Evolutionary conservation across 1,140 invertebrate species (phyloP).

Genomic region (Caenorhabditis latens): DNA sequence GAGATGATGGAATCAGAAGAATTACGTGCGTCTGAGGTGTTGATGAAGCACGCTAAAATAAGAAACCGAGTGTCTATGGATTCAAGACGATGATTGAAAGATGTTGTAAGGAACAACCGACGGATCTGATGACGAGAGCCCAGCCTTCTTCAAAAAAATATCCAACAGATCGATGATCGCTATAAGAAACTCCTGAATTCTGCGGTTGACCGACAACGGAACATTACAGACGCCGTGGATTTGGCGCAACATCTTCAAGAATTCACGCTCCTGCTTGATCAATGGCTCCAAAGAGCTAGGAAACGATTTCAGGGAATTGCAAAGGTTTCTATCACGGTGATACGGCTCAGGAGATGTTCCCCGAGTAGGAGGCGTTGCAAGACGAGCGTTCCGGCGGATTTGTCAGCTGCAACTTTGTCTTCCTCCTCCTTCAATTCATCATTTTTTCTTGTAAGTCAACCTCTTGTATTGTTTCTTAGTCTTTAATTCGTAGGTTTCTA

Average conservation of each 20-base stretch:
- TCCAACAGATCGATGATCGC: constrained; percentile 68
- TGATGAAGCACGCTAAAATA: constrained; percentile 95
- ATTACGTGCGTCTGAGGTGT: constrained; percentile 94
- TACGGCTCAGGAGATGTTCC: constrained; percentile 65
- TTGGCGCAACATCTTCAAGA: constrained; percentile 83
- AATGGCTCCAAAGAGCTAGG: constrained; percentile 90
- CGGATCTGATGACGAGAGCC: constrained; percentile 80
- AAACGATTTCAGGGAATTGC: constrained; percentile 82
- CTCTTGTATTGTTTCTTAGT: too few species aligned
- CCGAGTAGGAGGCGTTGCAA: constrained; percentile 81
- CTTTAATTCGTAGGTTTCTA: too few species aligned
- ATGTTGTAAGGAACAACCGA: constrained; percentile 84
- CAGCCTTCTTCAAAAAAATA: constrained; percentile 63
- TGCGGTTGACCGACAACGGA: constrained; percentile 87
- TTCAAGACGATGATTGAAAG: constrained; percentile 91
- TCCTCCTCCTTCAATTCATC: too few species aligned
- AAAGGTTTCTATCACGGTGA: constrained; percentile 67
- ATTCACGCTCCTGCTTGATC: constrained; percentile 85
- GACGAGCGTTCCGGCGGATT: too few species aligned
- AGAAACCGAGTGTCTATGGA: constrained; percentile 87
- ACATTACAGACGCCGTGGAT: constrained; percentile 88
- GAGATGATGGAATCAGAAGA: constrained; percentile 96
- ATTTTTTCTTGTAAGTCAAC: too few species aligned
- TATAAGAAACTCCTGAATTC: constrained; percentile 79
- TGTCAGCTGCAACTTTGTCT: too few species aligned